Base-by-base conservation (phyloP, 2,888 invertebrate species). In the Elegia similella region DNA sequence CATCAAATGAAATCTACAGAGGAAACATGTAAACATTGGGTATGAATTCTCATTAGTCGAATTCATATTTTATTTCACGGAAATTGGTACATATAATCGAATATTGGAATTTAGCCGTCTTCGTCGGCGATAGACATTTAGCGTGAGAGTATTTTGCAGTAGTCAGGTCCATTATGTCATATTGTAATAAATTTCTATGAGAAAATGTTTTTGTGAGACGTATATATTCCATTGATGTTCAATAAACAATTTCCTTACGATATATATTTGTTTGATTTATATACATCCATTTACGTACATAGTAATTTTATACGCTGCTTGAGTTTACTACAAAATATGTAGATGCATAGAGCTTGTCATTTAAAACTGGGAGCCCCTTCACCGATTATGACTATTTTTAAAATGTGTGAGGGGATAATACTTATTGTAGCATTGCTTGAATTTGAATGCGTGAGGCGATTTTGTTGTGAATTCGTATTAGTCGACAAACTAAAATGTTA, bases 231-330 rank as follows among this genome's bases (percentile, higher is more conserved):
- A 75, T 82, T 80, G 73, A 82, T 87, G 83, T 88, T 80, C 71
- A 88, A 79, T 88, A 88, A 87, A 88, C 75, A 79, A n/a, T 76
- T 82, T 82, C 75, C 73, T 64, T 74, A 75, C 61, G 62, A 42
- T 53, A 17, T 52, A 17, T 2, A 63, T 58, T 58, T 59, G 55
- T 61, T 56, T 54, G 47, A 53, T 65, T 71, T 72, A 70, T 62
- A 62, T 73, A 69, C 7, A 32, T 1, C 10, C 10, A 32, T 5
- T 10, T 34, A 12, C 5, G 12, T n/a, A 10, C 12, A 6, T 38
- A 38, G 10, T 10, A 34, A 12, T 7, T 10, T 10, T 2, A 32
- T 32, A 8, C 7, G 7, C 34, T 10, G 12, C 6, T 12, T 38
- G 2, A 23, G 23, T 23, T 23, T 23, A 5, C 23, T 23, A 5